Percentiles rank a stretch among this genome's conserved stretches.
phyloP scores from a whole-genome alignment of 2,113 vertebrate genomes.

The Rhabdomys dilectus region DNA sequence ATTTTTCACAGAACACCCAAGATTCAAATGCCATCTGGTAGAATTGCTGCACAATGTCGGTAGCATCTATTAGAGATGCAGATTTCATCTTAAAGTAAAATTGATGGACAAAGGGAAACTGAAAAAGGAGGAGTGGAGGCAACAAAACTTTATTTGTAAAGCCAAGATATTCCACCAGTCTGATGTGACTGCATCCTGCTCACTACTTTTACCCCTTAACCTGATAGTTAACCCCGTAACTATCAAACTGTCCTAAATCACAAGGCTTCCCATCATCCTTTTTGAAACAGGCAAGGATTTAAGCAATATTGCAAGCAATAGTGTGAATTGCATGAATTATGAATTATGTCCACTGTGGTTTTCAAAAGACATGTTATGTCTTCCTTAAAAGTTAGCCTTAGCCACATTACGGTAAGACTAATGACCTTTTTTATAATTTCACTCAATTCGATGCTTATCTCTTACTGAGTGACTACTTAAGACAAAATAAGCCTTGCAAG shows the following conservation, averaged over 20 bases:
- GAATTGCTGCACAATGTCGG: slow-evolving; percentile 74
- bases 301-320: slow-evolving; percentile 11
- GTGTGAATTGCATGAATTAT: slow-evolving; percentile 38
- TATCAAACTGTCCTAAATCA: background rate
- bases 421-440: slow-evolving; percentile 19
- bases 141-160: slow-evolving; percentile 36
- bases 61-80: slow-evolving; percentile 78
- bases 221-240: background rate
- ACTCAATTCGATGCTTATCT: slow-evolving; percentile 6
- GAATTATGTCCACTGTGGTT: background rate
- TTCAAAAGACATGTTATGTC: slow-evolving; percentile 30
- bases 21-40: slow-evolving; percentile 86
- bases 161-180: slow-evolving; percentile 4
- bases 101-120: slow-evolving; percentile 52
- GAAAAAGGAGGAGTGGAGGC: background rate
- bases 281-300: slow-evolving; percentile 48
- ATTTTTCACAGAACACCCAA: slow-evolving; percentile 86
- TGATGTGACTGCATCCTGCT: background rate
- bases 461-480: slow-evolving; percentile 10
- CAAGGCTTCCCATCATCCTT: background rate
- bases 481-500: slow-evolving; percentile 32
- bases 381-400: slow-evolving; percentile 47
- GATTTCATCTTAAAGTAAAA: slow-evolving; percentile 61
- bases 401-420: background rate
- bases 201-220: background rate